A percentile compares a stretch with the other conserved stretches of the same genome.
Evolutionary conservation across 2,113 vertebrate genomes (phyloP).

Genomic region (Platysternon megacephalum): DNA sequence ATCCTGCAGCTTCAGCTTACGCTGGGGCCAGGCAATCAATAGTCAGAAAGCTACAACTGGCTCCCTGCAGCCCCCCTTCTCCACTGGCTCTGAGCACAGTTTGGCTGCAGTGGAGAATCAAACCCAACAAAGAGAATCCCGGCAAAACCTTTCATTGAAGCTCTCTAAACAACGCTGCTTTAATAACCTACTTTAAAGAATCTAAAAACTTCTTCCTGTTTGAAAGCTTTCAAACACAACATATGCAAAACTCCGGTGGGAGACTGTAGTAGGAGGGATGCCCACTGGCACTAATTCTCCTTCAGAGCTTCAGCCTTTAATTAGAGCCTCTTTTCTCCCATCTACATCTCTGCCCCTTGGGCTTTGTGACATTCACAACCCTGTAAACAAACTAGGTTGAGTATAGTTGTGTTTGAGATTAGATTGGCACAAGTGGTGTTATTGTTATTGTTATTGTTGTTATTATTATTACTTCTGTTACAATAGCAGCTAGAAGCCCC

Average conservation of each 20-base stretch:
- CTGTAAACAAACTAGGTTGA: not conserved
- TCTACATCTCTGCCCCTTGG: not conserved
- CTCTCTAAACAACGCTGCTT: not conserved
- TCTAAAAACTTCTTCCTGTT: not conserved
- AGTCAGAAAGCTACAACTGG: not conserved
- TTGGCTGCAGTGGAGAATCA: not conserved
- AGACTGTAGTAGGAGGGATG: not conserved
- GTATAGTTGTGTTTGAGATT: not conserved
- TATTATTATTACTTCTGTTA: not conserved
- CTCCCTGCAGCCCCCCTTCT: not conserved
- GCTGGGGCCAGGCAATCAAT: not conserved
- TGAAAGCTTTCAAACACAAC: not conserved
- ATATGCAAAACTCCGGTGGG: not conserved
- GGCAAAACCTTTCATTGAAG: not conserved
- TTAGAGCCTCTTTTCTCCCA: not conserved
- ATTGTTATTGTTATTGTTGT: not conserved
- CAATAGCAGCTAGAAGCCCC: not conserved
- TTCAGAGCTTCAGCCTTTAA: not conserved
- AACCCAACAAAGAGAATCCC: not conserved
- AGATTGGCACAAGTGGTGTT: not conserved
- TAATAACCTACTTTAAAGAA: not conserved
- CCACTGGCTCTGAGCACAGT: not conserved
- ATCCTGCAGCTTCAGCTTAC: constrained; percentile 19
- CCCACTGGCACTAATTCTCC: not conserved
- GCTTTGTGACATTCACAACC: not conserved